Evolutionary conservation across 2,797 vertebrate species (phyloP).

Genomic region (Bucorvus abyssinicus): DNA sequence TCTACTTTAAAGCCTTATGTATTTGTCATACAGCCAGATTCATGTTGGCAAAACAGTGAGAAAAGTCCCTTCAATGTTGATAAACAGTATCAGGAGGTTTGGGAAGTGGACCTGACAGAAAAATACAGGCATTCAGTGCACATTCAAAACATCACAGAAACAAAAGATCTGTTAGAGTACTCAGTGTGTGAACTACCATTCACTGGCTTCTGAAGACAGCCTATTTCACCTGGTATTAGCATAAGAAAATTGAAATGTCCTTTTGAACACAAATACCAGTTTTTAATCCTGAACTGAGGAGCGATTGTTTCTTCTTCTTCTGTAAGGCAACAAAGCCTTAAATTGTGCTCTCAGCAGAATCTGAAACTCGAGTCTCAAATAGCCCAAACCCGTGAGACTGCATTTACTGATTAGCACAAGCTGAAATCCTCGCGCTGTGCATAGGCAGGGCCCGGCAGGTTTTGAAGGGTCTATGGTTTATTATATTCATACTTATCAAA

Average conservation of each 20-base stretch:
- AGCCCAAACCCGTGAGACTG: not conserved
- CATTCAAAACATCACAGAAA: not conserved
- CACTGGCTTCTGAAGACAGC: not conserved
- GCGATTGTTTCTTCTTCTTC: not conserved
- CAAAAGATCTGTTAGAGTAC: not conserved
- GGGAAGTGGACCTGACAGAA: not conserved
- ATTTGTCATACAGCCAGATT: not conserved
- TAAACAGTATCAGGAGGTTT: not conserved
- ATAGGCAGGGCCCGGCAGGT: not conserved
- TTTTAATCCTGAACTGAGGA: not conserved
- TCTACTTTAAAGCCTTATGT: not conserved
- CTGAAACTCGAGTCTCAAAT: not conserved
- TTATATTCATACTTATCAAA: not conserved
- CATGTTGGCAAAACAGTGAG: not conserved
- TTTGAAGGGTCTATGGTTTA: not conserved
- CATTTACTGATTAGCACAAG: not conserved
- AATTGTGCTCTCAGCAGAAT: not conserved
- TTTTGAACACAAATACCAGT: not conserved
- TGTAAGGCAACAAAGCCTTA: constrained; percentile 17
- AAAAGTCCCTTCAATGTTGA: not conserved
- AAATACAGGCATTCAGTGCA: not conserved
- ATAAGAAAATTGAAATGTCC: not conserved
- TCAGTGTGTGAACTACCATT: not conserved
- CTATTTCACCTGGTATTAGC: not conserved
- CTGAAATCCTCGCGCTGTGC: not conserved